phyloP scores from a whole-genome alignment of 2,113 vertebrate genomes.

The Oncorhynchus tshawytscha region DNA sequence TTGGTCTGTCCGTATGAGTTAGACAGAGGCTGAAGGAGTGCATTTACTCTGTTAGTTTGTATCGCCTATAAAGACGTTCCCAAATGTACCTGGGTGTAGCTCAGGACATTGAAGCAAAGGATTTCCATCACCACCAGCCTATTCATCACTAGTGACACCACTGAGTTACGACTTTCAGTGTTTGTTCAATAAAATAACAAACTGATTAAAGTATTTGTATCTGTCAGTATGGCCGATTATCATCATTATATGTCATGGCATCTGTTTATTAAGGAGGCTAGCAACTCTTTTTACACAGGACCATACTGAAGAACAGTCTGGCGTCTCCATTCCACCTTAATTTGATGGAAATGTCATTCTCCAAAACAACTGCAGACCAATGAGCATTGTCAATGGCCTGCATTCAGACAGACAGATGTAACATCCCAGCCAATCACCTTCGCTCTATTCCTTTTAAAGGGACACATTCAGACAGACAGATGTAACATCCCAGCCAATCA shows the following conservation, averaged over 20 bases:
- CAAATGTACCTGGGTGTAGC: too few species aligned
- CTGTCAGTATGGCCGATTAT: background rate
- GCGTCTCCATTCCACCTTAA: background rate
- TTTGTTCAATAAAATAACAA: background rate
- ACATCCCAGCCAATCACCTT: background rate
- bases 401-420: background rate
- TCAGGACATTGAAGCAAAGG: too few species aligned
- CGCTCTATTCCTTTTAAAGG: background rate
- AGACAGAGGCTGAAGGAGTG: too few species aligned
- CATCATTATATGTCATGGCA: background rate
- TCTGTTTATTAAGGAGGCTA: background rate
- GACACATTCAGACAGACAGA: too few species aligned
- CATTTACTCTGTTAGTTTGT: too few species aligned
- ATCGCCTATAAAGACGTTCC: too few species aligned
- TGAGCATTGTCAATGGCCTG: background rate
- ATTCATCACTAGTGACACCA: background rate
- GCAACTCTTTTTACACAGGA: background rate
- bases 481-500: background rate
- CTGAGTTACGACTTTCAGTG: background rate
- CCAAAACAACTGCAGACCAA: background rate
- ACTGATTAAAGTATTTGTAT: background rate
- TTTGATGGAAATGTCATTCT: background rate
- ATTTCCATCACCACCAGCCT: background rate
- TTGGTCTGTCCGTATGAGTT: too few species aligned
- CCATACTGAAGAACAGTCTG: background rate